Evolutionary conservation across 2,888 invertebrate species (phyloP).

Genomic region (Girardia tigrina): DNA sequence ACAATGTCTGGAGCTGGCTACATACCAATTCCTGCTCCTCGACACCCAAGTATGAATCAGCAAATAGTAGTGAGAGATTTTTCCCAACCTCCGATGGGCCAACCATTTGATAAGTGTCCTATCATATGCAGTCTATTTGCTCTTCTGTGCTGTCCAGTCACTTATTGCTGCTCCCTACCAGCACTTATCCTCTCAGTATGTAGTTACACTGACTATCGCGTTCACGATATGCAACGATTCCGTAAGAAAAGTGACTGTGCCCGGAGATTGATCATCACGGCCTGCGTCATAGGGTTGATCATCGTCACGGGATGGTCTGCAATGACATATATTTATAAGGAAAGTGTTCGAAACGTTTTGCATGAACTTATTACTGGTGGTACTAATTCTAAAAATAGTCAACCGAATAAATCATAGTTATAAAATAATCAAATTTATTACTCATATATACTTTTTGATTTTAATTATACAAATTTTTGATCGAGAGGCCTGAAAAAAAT

Average conservation of each 20-base stretch:
- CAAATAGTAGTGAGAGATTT: conserved; percentile 24
- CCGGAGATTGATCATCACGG: conserved; percentile 26
- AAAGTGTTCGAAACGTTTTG: background rate
- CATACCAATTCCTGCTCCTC: background rate
- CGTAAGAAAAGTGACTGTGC: conserved; percentile 33
- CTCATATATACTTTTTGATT: background rate
- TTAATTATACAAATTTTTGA: background rate
- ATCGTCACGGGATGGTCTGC: background rate
- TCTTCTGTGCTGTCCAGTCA: conserved; percentile 29
- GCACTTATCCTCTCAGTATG: conserved; percentile 28
- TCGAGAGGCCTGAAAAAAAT: no score
- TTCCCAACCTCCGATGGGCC: conserved; percentile 32
- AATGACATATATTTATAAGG: conserved; percentile 1
- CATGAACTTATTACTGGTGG: background rate
- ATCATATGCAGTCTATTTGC: conserved; percentile 29
- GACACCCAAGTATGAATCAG: background rate
- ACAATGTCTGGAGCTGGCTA: background rate
- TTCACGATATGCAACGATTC: conserved; percentile 29
- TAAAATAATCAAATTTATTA: background rate
- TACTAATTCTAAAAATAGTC: no score
- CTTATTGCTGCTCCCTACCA: conserved; percentile 30
- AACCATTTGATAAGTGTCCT: conserved; percentile 29
- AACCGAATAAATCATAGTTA: no score
- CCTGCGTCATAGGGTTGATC: conserved; percentile 16
- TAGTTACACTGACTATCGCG: conserved; percentile 31